A percentile compares a stretch with the other conserved stretches of the same genome.
Evolutionary conservation across 1,140 invertebrate genomes (phyloP).

Genomic region (Drosophila repletoides): DNA sequence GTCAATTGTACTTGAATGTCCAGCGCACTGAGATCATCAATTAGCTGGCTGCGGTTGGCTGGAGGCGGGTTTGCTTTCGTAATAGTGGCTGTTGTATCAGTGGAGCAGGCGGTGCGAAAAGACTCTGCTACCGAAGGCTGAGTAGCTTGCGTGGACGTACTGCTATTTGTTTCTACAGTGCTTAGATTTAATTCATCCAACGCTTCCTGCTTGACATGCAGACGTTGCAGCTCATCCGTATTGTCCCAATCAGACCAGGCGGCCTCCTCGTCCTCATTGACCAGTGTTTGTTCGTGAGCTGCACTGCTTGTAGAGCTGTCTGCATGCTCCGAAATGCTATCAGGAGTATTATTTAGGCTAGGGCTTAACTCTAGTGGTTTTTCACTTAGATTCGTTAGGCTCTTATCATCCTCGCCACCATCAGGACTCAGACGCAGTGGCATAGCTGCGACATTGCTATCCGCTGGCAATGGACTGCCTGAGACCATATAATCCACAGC

Average conservation of each 20-base stretch:
- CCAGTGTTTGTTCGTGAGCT: slow-evolving; percentile 34
- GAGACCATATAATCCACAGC: slow-evolving; percentile 71
- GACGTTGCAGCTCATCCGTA: slow-evolving; percentile 82
- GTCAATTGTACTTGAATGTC: slow-evolving; percentile 88
- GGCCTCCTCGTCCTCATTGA: slow-evolving; percentile 81
- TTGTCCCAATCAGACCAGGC: slow-evolving; percentile 91
- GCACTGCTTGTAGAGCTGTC: slow-evolving; percentile 13
- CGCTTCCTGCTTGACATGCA: slow-evolving; percentile 31
- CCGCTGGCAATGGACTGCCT: slow-evolving; percentile 62
- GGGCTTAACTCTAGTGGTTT: slow-evolving; percentile 21
- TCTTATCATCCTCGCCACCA: slow-evolving; percentile 89
- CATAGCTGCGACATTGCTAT: slow-evolving; percentile 77
- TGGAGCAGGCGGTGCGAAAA: slow-evolving; percentile 41
- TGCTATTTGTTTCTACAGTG: slow-evolving; percentile 36
- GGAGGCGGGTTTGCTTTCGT: neutral
- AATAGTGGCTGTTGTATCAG: neutral
- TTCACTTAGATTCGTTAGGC: slow-evolving; percentile 69
- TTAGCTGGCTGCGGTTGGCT: slow-evolving; percentile 47
- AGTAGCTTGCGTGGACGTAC: slow-evolving; percentile 25
- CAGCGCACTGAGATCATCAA: slow-evolving; percentile 87
- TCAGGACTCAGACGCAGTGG: slow-evolving; percentile 90
- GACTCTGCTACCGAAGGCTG: slow-evolving; percentile 27
- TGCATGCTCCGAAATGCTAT: neutral
- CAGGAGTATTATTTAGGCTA: neutral
- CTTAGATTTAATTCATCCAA: slow-evolving; percentile 17